Evolutionary conservation across 2,797 vertebrate genomes (phyloP).

Genomic region (Carcharodon carcharias): DNA sequence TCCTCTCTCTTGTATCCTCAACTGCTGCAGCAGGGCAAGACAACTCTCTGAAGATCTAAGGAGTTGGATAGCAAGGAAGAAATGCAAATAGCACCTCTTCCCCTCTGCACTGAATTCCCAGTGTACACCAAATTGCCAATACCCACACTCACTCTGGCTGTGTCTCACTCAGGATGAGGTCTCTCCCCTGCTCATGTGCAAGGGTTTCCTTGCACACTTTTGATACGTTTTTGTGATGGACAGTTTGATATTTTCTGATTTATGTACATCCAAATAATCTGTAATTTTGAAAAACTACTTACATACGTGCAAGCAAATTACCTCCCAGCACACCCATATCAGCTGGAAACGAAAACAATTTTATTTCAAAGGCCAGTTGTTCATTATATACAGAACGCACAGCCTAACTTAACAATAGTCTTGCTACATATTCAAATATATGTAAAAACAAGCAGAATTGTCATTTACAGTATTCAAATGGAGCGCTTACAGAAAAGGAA

Average conservation of each 20-base stretch:
- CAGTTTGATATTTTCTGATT: not conserved
- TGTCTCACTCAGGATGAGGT: no score
- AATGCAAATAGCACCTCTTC: no score
- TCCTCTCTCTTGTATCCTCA: no score
- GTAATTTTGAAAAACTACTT: not conserved
- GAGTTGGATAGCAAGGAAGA: no score
- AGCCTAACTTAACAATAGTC: not conserved
- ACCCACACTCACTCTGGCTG: no score
- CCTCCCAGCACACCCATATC: not conserved
- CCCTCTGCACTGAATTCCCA: no score
- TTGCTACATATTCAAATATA: not conserved
- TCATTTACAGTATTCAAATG: not conserved
- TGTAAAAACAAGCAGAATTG: not conserved
- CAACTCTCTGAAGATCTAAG: no score
- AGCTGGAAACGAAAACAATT: not conserved
- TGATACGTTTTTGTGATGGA: not conserved
- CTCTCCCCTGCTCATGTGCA: no score
- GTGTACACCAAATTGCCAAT: no score
- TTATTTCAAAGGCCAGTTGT: not conserved
- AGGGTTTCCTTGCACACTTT: not conserved
- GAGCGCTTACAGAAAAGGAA: not conserved
- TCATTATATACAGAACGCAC: constrained; percentile 12
- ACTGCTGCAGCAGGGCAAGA: no score
- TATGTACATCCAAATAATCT: not conserved
- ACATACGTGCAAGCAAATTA: not conserved